phyloP scores from a whole-genome alignment of 2,888 invertebrate species.

The Drosophila quinaria region DNA sequence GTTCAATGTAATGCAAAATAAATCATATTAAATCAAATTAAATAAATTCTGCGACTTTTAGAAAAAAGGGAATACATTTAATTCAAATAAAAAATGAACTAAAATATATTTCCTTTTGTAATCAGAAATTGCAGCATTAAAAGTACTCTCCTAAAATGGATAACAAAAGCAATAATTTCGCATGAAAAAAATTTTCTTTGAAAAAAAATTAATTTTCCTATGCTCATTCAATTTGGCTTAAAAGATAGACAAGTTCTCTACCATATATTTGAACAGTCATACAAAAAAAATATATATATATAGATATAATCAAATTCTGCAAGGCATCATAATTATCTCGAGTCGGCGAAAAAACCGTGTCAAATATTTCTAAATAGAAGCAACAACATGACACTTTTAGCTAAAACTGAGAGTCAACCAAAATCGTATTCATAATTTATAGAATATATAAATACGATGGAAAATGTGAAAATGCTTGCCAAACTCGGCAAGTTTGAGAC shows the following conservation, averaged over 20 bases:
- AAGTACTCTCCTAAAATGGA: neutral
- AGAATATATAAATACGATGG: slow-evolving; percentile 24
- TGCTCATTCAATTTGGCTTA: neutral
- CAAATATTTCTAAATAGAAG: slow-evolving; percentile 76
- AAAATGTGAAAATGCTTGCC: slow-evolving; percentile 28
- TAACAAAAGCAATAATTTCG: neutral
- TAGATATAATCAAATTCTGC: slow-evolving; percentile 39
- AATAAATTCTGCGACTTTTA: too few species aligned
- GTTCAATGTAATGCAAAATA: too few species aligned
- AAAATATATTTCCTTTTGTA: too few species aligned
- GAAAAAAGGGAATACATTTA: neutral
- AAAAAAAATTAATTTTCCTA: neutral
- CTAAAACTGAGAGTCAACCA: slow-evolving; percentile 50
- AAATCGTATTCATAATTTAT: slow-evolving; percentile 76
- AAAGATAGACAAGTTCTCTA: neutral
- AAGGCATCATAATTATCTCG: slow-evolving; percentile 56
- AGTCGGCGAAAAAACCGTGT: slow-evolving; percentile 67
- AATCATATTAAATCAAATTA: too few species aligned
- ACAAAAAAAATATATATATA: slow-evolving; percentile 7
- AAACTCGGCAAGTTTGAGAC: slow-evolving; percentile 53
- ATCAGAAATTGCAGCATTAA: neutral
- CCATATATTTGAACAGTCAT: slow-evolving; percentile 25
- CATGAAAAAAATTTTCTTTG: neutral
- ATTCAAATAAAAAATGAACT: too few species aligned
- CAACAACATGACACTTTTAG: slow-evolving; percentile 70